Base-by-base conservation (phyloP, 2,113 vertebrate genomes). In the Melanostigma gelatinosum region DNA sequence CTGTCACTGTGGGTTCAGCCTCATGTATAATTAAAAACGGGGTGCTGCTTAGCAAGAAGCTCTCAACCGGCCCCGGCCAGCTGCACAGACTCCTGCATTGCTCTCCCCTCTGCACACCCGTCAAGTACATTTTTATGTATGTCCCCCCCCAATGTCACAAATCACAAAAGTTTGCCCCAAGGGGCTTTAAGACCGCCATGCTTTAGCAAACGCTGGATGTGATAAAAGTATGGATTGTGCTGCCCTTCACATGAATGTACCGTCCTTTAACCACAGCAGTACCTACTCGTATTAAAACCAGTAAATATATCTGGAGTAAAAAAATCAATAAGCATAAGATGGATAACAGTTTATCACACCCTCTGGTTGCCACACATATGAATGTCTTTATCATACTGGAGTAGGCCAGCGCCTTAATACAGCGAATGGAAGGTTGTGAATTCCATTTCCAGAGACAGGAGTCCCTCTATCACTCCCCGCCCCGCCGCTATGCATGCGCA, bases 1-100 rank as follows among this genome's bases (percentile, higher is more conserved):
- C 88, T 86, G 87, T 92, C 87, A 80, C 75, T 71, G 74, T 80
- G 89, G 89, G 77, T 90, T 85, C 75, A 68, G 79, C 74, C 80
- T 93, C 90, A 93, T 94, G 75, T 90, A 92, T 91, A 87, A 91
- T 93, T 93, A 75, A 93, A 57, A 87, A 57, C 3, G 81, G 61
- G 88, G 84, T 67, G 79, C 72, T 78, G 80, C 87, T 91, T 74
- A 84, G 89, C 70, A 84, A 90, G 84, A 76, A 65, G 72, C 75
- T 80, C 79, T 82, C 84, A 76, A 84, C 88, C 85, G 78, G 65
- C 65, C 68, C 79, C 60, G 75, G 75, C 63, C 71, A 79, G 83
- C 73, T 62, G 72, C 77, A 79, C 80, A 63, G 84, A 77, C 82
- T 64, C 82, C 63, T 50, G 20, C 72, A 24, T 24, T 8, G 54